phyloP scores from a whole-genome alignment of 2,797 vertebrate genomes.

The Luscinia luscinia region DNA sequence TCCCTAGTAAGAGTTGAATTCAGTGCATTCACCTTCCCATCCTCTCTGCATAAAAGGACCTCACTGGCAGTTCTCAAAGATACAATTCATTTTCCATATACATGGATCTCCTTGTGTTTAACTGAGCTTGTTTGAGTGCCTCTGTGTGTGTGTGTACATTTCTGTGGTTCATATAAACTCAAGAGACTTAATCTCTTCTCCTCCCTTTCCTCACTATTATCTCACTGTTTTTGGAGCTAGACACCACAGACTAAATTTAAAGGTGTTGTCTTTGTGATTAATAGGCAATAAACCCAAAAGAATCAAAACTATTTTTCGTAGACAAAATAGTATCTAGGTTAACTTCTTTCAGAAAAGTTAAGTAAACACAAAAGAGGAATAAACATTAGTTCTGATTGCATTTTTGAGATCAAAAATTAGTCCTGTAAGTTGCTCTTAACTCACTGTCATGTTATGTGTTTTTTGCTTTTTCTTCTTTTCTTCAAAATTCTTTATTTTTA shows the following conservation, averaged over 20 bases:
- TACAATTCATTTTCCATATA: background rate
- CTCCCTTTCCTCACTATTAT: background rate
- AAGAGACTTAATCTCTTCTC: background rate
- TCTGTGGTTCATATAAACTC: background rate
- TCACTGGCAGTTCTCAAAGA: background rate
- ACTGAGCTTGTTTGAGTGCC: background rate
- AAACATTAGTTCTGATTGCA: background rate
- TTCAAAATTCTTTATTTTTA: background rate
- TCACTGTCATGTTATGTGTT: background rate
- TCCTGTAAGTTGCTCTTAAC: background rate
- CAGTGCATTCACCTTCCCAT: background rate
- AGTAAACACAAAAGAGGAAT: background rate
- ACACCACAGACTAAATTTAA: background rate
- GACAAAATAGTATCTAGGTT: background rate
- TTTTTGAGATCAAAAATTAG: background rate
- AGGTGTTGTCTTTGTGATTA: background rate
- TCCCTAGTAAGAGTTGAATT: background rate
- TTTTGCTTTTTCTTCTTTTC: background rate
- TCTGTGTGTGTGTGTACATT: background rate
- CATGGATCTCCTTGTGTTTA: background rate
- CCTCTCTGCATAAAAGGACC: background rate
- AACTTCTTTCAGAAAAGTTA: background rate
- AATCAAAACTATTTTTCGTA: background rate
- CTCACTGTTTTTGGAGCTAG: background rate
- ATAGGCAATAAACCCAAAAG: background rate